phyloP scores from a whole-genome alignment of 2,888 invertebrate genomes.

The Hydraecia micacea region DNA sequence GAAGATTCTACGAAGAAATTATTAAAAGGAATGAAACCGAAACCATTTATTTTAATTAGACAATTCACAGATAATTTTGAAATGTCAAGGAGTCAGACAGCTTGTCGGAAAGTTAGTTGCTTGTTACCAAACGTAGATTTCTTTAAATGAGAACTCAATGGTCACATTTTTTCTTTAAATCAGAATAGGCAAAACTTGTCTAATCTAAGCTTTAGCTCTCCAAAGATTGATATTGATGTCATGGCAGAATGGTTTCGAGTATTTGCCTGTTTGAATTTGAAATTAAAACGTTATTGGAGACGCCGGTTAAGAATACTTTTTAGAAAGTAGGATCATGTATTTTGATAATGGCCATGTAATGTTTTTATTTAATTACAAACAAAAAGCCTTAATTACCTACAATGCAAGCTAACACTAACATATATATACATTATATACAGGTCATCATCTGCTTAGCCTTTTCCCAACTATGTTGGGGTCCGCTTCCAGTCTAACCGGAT shows the following conservation, averaged over 20 bases:
- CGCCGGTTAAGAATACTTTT: background rate
- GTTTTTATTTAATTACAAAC: no score
- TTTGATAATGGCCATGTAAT: background rate
- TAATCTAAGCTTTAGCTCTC: background rate
- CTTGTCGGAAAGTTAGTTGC: conserved; percentile 9
- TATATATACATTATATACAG: no score
- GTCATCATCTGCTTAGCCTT: no score
- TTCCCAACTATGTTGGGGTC: no score
- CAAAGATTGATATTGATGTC: background rate
- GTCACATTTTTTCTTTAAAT: background rate
- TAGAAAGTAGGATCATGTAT: background rate
- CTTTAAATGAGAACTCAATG: background rate
- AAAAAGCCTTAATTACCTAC: no score
- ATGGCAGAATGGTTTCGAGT: background rate
- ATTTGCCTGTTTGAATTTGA: background rate
- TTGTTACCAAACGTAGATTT: conserved; percentile 5
- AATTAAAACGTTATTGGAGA: background rate
- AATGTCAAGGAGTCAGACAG: conserved; percentile 22
- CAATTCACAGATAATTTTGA: conserved; percentile 36
- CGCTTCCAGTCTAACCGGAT: no score
- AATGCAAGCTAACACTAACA: no score
- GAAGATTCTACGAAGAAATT: background rate
- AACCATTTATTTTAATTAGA: conserved; percentile 43
- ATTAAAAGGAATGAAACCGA: conserved; percentile 17
- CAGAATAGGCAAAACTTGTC: no score